Base-by-base conservation (phyloP, 1,140 invertebrate genomes). In the Leptoteleia sp. region DNA sequence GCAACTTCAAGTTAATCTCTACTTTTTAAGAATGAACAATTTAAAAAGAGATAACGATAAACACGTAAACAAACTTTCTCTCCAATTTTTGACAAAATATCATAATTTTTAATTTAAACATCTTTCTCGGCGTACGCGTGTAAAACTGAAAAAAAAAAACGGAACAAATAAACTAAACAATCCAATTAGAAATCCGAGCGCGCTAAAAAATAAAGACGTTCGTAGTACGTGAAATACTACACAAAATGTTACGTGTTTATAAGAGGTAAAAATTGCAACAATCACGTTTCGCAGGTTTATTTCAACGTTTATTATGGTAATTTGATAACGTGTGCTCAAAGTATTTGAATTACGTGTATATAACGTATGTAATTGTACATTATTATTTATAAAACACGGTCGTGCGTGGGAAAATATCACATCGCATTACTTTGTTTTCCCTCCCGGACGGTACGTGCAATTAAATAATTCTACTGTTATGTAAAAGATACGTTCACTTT, bases 401-500 rank as follows among this genome's bases (percentile, higher is more conserved):
- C 57, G 31, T 57, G 48, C 64, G 62, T 76, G 72, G 64, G 72
- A 76, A 76, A 76, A 68, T 76, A 76, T 68, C 40, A 64, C 50
- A 31, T 45, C 62, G 72, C 31, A 7, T 61, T 68, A 52, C 55
- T 64, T 35, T 11, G 57, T 57, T 73, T 73, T 73, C 48, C 48
- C 54, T 57, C 12, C 12, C 29, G 42, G 35, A 55, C 59, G 19
- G 45, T 47, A 38, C 31, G 31, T 48, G 72, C 62, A 76, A 68
- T 68, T 76, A 76, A 76, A 68, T 76, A 76, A 68, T 76, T 65
- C 72, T 48, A 40, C 72, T 54, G 19, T 76, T 76, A 76, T 68
- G 40, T 62, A 68, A 76, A 76, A 25, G 62, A 68, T 76, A 76
- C 72, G 62, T 76, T 76, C 72, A 76, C 72, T 76, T 76, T 68